Evolutionary conservation across 2,888 invertebrate genomes (phyloP).

Genomic region (Molorchus minor): DNA sequence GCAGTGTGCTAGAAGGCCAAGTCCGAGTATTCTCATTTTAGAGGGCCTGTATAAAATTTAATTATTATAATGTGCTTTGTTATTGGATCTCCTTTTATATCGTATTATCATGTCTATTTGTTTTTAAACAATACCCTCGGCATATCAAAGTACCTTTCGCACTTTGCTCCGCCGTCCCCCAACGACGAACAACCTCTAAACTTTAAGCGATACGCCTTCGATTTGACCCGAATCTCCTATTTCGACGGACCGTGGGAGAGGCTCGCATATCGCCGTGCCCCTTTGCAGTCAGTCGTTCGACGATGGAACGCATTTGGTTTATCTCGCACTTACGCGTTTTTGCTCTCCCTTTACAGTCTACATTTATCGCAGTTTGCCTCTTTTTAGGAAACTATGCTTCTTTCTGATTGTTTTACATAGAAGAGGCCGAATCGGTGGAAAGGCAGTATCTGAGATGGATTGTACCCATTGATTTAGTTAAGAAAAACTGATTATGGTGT

Average conservation of each 20-base stretch:
- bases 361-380: constrained; percentile 22
- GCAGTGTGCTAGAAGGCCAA: too few relatives aligned
- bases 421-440: too few relatives aligned
- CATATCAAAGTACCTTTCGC: neutral
- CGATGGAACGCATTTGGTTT: constrained; percentile 21
- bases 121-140: too few relatives aligned
- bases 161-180: constrained; percentile 5
- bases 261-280: constrained; percentile 22
- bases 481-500: too few relatives aligned
- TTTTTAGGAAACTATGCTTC: constrained; percentile 9
- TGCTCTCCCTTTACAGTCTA: constrained; percentile 8
- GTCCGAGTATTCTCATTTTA: too few relatives aligned
- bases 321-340: constrained; percentile 18
- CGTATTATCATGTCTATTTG: too few relatives aligned
- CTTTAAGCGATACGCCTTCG: constrained; percentile 43
- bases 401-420: constrained; percentile 6
- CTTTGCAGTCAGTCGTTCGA: constrained; percentile 11
- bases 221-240: constrained; percentile 49
- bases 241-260: constrained; percentile 46
- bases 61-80: too few relatives aligned
- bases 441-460: too few relatives aligned
- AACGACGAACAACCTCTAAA: neutral
- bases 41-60: too few relatives aligned
- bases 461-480: too few relatives aligned
- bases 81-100: too few relatives aligned